phyloP scores from a whole-genome alignment of 2,797 vertebrate species.

The Eleutherodactylus coqui region DNA sequence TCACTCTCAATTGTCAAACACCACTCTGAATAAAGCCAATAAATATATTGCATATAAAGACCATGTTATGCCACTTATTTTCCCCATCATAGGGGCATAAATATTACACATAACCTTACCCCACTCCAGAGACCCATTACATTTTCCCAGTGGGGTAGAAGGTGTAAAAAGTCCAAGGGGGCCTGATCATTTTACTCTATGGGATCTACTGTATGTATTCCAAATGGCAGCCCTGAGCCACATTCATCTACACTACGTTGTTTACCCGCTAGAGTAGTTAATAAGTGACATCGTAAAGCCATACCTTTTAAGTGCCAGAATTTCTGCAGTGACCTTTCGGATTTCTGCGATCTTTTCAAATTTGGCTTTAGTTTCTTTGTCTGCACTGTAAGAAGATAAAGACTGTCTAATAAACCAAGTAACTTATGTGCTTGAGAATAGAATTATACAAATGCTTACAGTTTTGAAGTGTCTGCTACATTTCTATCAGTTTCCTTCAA shows the following conservation, averaged over 20 bases:
- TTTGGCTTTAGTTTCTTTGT: constrained; percentile 70
- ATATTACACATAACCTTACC: too few relatives aligned
- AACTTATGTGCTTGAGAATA: neutral
- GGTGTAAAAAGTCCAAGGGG: too few relatives aligned
- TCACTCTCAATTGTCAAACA: too few relatives aligned
- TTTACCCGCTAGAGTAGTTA: too few relatives aligned
- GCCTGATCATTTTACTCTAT: neutral
- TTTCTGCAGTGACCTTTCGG: constrained; percentile 66
- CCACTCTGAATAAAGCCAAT: too few relatives aligned
- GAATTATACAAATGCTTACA: constrained; percentile 63
- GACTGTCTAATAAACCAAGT: neutral
- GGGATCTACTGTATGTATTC: neutral
- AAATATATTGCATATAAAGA: too few relatives aligned
- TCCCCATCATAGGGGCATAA: too few relatives aligned
- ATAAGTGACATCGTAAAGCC: neutral
- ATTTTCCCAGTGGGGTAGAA: neutral
- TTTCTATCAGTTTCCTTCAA: constrained; percentile 71
- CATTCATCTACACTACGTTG: neutral
- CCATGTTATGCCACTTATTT: too few relatives aligned
- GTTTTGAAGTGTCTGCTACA: constrained; percentile 71
- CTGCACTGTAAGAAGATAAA: constrained; percentile 66
- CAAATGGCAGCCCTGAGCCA: neutral
- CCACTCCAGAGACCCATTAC: neutral
- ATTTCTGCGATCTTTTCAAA: constrained; percentile 67
- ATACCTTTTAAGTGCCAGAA: constrained; percentile 72